Base-by-base conservation (phyloP, 2,113 vertebrate genomes). In the Dromiciops gliroides region DNA sequence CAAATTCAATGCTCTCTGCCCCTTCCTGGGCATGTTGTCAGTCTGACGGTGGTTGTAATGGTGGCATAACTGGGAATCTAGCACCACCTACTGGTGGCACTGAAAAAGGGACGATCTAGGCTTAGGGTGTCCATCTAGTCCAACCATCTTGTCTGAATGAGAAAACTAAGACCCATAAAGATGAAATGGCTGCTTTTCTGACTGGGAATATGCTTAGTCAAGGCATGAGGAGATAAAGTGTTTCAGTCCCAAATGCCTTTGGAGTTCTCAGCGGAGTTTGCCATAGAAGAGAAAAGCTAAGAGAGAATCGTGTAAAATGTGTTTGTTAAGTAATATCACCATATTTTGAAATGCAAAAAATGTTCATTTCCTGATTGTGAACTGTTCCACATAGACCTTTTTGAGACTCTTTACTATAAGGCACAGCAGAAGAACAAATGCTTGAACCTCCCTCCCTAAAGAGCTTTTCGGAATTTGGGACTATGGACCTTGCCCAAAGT, bases 81-180 rank as follows among this genome's bases (percentile, higher is more conserved):
- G 90, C 23, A 49, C 95, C 97, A 96, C 95, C 97, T 98, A 91
- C 96, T 97, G 97, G 91, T 44, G 50, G 50, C 3, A 83, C 5
- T n/a, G n/a, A 44, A 44, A 2, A 83, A 91, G 22, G 12, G 49
- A 92, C 91, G 44, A 93, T 49, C 49, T 95, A 52, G n/a, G 67
- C 50, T 92, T 90, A 75, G 53, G 53, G 67, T 12, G 50, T 49
- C 25, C 37, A 8, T 16, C 48, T 91, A 7, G 11, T 90, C 31
- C 53, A 26, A 48, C 22, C 23, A 48, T 91, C 60, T 83, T 23
- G 0, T 83, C 3, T n/a, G 44, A 44, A 83, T 23, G 19, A 83
- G n/a, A 19, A 83, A 44, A 83, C 7, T 44, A 14, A 22, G n/a
- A 83, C n/a, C 14, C 37, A 83, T 83, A n/a, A 83, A 44, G n/a